Evolutionary conservation across 2,113 vertebrate genomes (phyloP).

Genomic region (Lutjanus erythropterus): DNA sequence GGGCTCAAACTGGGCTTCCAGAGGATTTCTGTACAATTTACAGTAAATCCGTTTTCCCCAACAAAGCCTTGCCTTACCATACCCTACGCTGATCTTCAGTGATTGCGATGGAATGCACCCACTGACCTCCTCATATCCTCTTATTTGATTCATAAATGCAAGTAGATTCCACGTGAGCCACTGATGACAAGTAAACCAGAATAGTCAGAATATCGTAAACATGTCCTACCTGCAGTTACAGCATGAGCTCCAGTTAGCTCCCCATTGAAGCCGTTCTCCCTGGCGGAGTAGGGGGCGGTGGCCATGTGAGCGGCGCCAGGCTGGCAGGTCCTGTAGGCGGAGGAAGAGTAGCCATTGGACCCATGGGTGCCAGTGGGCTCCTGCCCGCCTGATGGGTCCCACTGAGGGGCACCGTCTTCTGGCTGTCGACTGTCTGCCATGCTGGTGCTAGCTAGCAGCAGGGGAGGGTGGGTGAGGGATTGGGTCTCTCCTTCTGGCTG

Average conservation of each 20-base stretch:
- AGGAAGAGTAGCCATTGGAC: slow-evolving; percentile 93
- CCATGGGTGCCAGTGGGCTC: slow-evolving; percentile 89
- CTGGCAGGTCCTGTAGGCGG: slow-evolving; percentile 88
- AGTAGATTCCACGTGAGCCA: background rate
- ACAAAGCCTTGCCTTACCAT: background rate
- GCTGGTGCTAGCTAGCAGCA: slow-evolving; percentile 71
- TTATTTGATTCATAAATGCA: background rate
- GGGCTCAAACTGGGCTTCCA: background rate
- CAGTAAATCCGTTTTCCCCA: background rate
- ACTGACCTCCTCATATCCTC: background rate
- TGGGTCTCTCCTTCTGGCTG: slow-evolving; percentile 53
- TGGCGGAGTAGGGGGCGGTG: slow-evolving; percentile 86
- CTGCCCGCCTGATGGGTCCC: slow-evolving; percentile 91
- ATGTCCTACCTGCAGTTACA: slow-evolving; percentile 93
- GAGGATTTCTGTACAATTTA: background rate
- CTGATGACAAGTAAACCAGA: background rate
- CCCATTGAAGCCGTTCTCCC: slow-evolving; percentile 97
- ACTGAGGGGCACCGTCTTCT: slow-evolving; percentile 91
- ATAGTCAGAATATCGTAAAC: background rate
- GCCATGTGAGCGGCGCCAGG: slow-evolving; percentile 82
- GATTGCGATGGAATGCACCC: background rate
- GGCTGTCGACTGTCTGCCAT: slow-evolving; percentile 97
- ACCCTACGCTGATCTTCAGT: background rate
- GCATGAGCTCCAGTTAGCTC: slow-evolving; percentile 89
- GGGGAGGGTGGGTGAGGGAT: slow-evolving; percentile 46